A percentile compares a stretch with the other conserved stretches of the same genome.
These are phyloP conservation scores for Sylvilagus bachmani DNA, from an alignment of 2,113 vertebrate species.

Conservation along the genomic window DNA sequence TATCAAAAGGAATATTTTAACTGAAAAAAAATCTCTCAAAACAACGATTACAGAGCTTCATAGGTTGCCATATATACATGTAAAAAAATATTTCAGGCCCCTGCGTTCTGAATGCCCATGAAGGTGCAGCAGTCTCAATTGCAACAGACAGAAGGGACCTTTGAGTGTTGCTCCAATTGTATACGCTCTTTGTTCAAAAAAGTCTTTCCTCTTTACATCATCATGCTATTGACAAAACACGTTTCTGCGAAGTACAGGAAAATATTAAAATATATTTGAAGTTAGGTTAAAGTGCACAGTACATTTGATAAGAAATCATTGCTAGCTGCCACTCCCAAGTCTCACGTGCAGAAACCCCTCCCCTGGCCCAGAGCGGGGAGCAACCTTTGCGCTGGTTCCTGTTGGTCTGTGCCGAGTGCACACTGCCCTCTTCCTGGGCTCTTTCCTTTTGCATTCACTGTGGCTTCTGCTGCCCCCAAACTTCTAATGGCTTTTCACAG, in stretches of 20 bases:
- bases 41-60: slow-evolving; percentile 89
- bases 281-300: slow-evolving; percentile 91
- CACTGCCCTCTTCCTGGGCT: background rate
- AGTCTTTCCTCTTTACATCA: slow-evolving; percentile 82
- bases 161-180: slow-evolving; percentile 78
- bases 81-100: slow-evolving; percentile 89
- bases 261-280: slow-evolving; percentile 88
- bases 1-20: slow-evolving; percentile 87
- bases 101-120: slow-evolving; percentile 85
- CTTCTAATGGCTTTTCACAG: background rate
- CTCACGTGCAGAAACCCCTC: background rate
- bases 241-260: slow-evolving; percentile 87
- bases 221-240: slow-evolving; percentile 84
- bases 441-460: background rate
- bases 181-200: slow-evolving; percentile 85
- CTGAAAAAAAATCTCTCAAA: slow-evolving; percentile 88
- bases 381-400: slow-evolving; percentile 62
- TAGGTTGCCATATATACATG: slow-evolving; percentile 87
- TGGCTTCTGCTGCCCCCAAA: background rate
- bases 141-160: slow-evolving; percentile 80
- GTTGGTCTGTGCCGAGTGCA: background rate
- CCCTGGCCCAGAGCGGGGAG: slow-evolving; percentile 8
- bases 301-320: slow-evolving; percentile 82
- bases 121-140: slow-evolving; percentile 87
- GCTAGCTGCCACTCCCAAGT: slow-evolving; percentile 84